Percentiles rank a stretch among this genome's conserved stretches.
These are phyloP conservation scores for Diadophis punctatus DNA, from an alignment of 2,113 vertebrate genomes.

Conservation along the genomic window DNA sequence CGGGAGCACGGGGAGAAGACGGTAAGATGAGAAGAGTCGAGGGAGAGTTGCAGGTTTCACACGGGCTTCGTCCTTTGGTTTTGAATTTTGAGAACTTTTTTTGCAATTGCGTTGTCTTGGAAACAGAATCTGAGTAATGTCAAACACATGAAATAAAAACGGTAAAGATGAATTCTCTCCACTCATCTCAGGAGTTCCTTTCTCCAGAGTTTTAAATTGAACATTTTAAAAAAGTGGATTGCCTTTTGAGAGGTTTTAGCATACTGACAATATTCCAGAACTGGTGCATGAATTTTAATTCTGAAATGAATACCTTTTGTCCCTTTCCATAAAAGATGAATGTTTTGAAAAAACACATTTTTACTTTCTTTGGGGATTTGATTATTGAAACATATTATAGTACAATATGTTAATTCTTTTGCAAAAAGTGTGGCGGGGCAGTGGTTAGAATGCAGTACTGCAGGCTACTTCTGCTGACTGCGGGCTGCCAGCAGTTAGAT, in stretches of 20 bases:
- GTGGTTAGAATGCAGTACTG: too few species aligned
- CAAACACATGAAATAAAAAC: neutral
- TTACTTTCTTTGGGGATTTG: neutral
- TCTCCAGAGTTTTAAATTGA: neutral
- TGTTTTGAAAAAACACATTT: neutral
- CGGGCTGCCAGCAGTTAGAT: too few species aligned
- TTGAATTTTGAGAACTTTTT: slow-evolving; percentile 4
- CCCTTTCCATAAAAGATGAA: neutral
- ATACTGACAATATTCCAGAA: slow-evolving; percentile 24
- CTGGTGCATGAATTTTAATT: neutral
- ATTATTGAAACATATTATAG: neutral
- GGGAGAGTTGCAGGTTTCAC: neutral
- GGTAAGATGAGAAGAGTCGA: slow-evolving; percentile 1
- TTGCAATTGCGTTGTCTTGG: neutral
- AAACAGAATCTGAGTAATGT: neutral
- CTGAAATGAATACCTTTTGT: neutral
- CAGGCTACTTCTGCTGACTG: too few species aligned
- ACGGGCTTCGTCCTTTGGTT: neutral
- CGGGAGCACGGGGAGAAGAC: neutral
- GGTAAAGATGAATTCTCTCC: neutral
- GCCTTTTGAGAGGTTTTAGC: neutral
- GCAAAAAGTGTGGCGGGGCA: neutral
- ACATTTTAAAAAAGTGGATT: neutral
- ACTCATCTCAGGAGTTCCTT: neutral
- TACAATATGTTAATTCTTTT: neutral